phyloP scores from a whole-genome alignment of 2,113 vertebrate genomes.

The Trachemys scripta region DNA sequence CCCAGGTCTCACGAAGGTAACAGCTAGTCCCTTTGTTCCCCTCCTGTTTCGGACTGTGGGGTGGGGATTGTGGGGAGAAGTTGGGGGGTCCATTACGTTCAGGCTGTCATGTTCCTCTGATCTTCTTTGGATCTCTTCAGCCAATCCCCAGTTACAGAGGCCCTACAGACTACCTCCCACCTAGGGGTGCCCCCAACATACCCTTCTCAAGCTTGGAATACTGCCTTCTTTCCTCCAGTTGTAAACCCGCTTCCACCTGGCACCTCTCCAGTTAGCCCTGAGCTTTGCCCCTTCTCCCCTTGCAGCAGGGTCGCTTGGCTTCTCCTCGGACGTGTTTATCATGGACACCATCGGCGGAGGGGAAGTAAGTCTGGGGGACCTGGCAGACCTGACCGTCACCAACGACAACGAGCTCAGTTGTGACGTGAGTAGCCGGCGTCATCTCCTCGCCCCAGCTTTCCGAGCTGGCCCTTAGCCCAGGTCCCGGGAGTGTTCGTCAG shows the following conservation, averaged over 20 bases:
- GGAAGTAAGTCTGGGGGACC: conserved; percentile 93
- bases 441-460: not conserved
- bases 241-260: not conserved
- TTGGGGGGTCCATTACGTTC: accelerated
- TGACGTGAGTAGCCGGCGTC: conserved; percentile 83
- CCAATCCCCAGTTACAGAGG: not conserved
- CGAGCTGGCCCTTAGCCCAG: not conserved
- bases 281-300: not conserved
- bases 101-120: too few relatives aligned
- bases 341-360: conserved; percentile 90
- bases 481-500: not conserved
- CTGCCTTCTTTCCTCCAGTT: not conserved
- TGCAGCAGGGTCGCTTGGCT: conserved; percentile 86
- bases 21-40: conserved; percentile 3
- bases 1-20: conserved; percentile 87
- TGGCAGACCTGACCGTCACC: conserved; percentile 93
- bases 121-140: not conserved
- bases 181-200: not conserved
- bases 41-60: not conserved
- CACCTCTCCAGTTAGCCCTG: not conserved
- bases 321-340: conserved; percentile 92
- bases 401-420: conserved; percentile 93
- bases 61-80: not conserved
- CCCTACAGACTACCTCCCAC: accelerated
- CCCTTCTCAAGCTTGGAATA: not conserved